Conservation (phyloP, 2,797 vertebrate genomes). For the Lithobates pipiens region DNA sequence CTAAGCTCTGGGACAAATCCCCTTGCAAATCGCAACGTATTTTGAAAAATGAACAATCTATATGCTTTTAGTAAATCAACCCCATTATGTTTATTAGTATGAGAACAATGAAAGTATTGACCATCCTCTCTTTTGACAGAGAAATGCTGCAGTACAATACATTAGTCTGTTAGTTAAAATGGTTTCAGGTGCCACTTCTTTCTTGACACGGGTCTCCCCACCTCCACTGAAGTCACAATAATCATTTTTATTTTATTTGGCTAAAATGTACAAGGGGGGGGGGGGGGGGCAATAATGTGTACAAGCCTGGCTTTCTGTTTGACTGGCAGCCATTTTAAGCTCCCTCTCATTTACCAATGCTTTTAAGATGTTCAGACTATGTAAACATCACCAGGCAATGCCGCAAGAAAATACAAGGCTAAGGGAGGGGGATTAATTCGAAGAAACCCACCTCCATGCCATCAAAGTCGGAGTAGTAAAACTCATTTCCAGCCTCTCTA, state of each 20-base stretch:
- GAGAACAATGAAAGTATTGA: background rate
- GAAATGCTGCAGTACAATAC: too few relatives aligned
- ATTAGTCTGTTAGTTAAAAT: too few relatives aligned
- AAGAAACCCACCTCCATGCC: conserved; percentile 47
- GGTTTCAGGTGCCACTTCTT: background rate
- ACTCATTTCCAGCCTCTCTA: conserved; percentile 59
- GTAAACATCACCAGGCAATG: conserved; percentile 56
- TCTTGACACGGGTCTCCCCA: background rate
- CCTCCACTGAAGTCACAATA: conserved; percentile 7
- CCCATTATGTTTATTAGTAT: too few relatives aligned
- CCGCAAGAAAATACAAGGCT: conserved; percentile 36
- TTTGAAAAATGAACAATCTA: too few relatives aligned
- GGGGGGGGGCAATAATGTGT: background rate
- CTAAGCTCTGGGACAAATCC: too few relatives aligned
- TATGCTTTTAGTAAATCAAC: too few relatives aligned
- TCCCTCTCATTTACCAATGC: conserved; percentile 21
- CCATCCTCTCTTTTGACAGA: background rate
- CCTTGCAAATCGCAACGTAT: too few relatives aligned
- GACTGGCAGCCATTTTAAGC: conserved; percentile 44
- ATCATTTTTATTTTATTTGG: conserved; percentile 12
- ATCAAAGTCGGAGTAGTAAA: conserved; percentile 60
- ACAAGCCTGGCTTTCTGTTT: conserved; percentile 16
- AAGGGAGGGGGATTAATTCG: conserved; percentile 36
- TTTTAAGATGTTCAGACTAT: conserved; percentile 40
- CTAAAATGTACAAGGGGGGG: background rate